These are phyloP conservation scores for Drosophila albomicans DNA, from an alignment of 1,140 invertebrate species.

Conservation along the genomic window DNA sequence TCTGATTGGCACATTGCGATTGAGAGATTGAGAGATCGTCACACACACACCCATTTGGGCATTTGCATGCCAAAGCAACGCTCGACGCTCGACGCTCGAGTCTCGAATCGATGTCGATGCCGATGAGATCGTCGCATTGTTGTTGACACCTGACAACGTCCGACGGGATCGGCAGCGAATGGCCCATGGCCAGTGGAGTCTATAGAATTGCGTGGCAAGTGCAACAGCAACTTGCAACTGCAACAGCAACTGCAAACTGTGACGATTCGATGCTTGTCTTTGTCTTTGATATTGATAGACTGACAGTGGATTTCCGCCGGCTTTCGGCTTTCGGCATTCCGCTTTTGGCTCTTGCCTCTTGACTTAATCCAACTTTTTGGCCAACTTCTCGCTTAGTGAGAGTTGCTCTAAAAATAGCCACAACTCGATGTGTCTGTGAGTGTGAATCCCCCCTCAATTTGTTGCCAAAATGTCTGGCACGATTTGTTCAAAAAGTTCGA, in stretches of 20 bases:
- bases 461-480: constrained; percentile 77
- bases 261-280: constrained; percentile 54
- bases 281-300: constrained; percentile 72
- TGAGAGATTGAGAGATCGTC: constrained; percentile 67
- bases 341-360: constrained; percentile 3
- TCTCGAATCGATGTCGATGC: not conserved
- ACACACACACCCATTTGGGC: constrained; percentile 48
- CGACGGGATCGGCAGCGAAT: constrained; percentile 37
- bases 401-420: constrained; percentile 42
- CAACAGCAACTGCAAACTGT: not conserved
- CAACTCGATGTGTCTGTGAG: constrained; percentile 9
- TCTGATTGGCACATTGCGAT: constrained; percentile 70
- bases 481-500: constrained; percentile 14
- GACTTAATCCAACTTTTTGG: constrained; percentile 24
- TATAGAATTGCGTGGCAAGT: constrained; percentile 77
- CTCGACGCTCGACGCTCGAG: not conserved
- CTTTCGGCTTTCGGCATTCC: constrained; percentile 37
- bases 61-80: constrained; percentile 61
- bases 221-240: constrained; percentile 28
- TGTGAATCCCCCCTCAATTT: constrained; percentile 27
- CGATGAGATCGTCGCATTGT: constrained; percentile 61
- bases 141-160: constrained; percentile 65
- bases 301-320: constrained; percentile 78
- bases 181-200: constrained; percentile 7
- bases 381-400: constrained; percentile 42